A percentile compares a stretch with the other conserved stretches of the same genome.
Conservation (phyloP, 1,140 invertebrate species). For the Drosophila nigrodunni region DNA sequence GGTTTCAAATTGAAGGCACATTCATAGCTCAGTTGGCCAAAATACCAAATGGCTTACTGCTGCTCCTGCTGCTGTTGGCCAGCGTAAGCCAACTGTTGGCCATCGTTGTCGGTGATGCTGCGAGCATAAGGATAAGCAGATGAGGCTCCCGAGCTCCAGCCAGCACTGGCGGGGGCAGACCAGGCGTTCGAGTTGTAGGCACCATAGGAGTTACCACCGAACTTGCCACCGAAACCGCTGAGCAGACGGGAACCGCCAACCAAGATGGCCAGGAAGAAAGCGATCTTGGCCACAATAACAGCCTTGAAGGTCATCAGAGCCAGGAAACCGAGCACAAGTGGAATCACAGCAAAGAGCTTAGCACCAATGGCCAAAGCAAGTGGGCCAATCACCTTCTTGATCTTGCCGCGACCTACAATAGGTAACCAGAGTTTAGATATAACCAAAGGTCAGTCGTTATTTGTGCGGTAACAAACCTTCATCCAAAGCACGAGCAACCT, state of each 20-base stretch:
- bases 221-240: slow-evolving; percentile 85
- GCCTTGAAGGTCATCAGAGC: slow-evolving; percentile 91
- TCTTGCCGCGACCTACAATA: slow-evolving; percentile 88
- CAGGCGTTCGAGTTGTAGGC: slow-evolving; percentile 77
- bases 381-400: slow-evolving; percentile 89
- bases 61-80: slow-evolving; percentile 62
- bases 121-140: slow-evolving; percentile 87
- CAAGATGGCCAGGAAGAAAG: slow-evolving; percentile 89
- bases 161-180: slow-evolving; percentile 75
- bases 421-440: background rate
- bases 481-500: slow-evolving; percentile 86
- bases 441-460: background rate
- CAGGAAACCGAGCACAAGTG: slow-evolving; percentile 88
- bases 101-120: slow-evolving; percentile 85
- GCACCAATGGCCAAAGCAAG: slow-evolving; percentile 88
- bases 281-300: slow-evolving; percentile 90
- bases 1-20: slow-evolving; percentile 74
- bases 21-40: slow-evolving; percentile 48
- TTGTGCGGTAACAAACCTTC: slow-evolving; percentile 85
- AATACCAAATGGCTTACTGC: slow-evolving; percentile 19
- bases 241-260: slow-evolving; percentile 89
- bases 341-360: slow-evolving; percentile 89
- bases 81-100: slow-evolving; percentile 83
- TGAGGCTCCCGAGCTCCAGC: slow-evolving; percentile 84
- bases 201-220: slow-evolving; percentile 53